Base-by-base conservation (phyloP, 2,797 vertebrate species). In the Ataeniobius toweri region DNA sequence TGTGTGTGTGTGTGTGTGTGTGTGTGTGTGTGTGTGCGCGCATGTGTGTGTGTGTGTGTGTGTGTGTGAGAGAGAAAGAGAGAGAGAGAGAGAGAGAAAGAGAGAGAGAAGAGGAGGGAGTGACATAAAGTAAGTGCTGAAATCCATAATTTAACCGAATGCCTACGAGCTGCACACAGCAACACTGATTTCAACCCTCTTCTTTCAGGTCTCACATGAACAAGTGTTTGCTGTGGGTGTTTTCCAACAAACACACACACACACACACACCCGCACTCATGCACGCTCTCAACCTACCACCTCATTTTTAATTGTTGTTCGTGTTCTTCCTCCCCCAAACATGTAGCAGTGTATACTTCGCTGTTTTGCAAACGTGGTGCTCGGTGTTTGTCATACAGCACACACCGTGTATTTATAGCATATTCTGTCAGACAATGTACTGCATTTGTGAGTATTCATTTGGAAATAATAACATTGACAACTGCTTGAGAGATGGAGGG, bases 401-500 rank as follows among this genome's bases (percentile, higher is more conserved):
- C 76, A 69, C 20, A 2, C 8, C 44, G 68, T 56, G 85, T 91
- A 94, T 93, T 93, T 91, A 92, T 92, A 91, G 89, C 87, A 79
- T 80, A 82, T 84, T 91, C 90, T 89, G 84, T 90, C 86, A 87
- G 82, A 90, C 86, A 90, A 79, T 85, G 86, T 75, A 20, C 61
- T 80, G 83, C 85, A 88, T 91, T 90, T 91, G 90, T 90, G 89
- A 86, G 91, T 89, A 81, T 92, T 94, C 91, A 92, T 93, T 90
- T 92, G 89, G 87, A 94, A 94, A 92, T 92, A 93, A 94, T 92
- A 93, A 92, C 92, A 93, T 89, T 91, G 94, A 93, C 90, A 92
- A 92, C 83, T 87, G 90, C 89, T 90, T 88, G 89, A 89, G 91
- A 89, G 89, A 92, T 82, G 85, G 92, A 91, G 84, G 79, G 88